A percentile compares a stretch with the other conserved stretches of the same genome.
Conservation (phyloP, 2,888 invertebrate genomes). For the Tribolium freemani region DNA sequence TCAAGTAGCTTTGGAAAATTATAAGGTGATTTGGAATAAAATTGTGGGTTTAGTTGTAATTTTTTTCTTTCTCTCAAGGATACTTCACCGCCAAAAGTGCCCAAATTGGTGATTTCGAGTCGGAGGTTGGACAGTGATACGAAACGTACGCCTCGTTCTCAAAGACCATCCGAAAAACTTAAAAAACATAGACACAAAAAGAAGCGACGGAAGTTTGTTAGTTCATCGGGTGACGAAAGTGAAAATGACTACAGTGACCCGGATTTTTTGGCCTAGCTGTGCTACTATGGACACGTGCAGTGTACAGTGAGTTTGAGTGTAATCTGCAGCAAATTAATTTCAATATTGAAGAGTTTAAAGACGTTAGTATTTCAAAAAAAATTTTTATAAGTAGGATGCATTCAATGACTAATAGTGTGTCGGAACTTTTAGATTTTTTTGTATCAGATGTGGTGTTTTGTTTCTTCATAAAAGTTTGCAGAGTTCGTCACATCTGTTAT, state of each 20-base stretch:
- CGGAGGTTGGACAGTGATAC: conserved; percentile 66
- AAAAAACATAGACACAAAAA: conserved; percentile 70
- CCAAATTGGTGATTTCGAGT: conserved; percentile 70
- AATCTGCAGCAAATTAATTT: conserved; percentile 54
- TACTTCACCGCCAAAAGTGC: conserved; percentile 67
- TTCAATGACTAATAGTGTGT: conserved; percentile 47
- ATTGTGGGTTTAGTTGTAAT: conserved; percentile 1
- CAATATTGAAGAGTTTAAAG: conserved; percentile 38
- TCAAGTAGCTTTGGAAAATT: conserved; percentile 65
- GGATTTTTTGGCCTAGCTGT: conserved; percentile 67
- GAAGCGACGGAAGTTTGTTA: conserved; percentile 71
- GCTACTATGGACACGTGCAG: conserved; percentile 53
- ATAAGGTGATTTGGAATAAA: conserved; percentile 59
- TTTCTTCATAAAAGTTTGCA: conserved; percentile 44
- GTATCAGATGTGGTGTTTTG: conserved; percentile 33
- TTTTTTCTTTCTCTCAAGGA: conserved; percentile 55
- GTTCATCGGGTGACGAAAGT: conserved; percentile 74
- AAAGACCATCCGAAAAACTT: conserved; percentile 66
- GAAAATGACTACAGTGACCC: conserved; percentile 78
- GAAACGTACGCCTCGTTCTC: conserved; percentile 64
- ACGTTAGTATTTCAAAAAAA: conserved; percentile 43
- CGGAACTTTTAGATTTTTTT: conserved; percentile 42
- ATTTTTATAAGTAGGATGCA: conserved; percentile 53
- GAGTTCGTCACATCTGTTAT: conserved; percentile 55
- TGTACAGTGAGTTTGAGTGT: conserved; percentile 61